Percentiles rank a stretch among this genome's conserved stretches.
Conservation (phyloP, 2,113 vertebrate genomes). For the Podarcis raffonei region DNA sequence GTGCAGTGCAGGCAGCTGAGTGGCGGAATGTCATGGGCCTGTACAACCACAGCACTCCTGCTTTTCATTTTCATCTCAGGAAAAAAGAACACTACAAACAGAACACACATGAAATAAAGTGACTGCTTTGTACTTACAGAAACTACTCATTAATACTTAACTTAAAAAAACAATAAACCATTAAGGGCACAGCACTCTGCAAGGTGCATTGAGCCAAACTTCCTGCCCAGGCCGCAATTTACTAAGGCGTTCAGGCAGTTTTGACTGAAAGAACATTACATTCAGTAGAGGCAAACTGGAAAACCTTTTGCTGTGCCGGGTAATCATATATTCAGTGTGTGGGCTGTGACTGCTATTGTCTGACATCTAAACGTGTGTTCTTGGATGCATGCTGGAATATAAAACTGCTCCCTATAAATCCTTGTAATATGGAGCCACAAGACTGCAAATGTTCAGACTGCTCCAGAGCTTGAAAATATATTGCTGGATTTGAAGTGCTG, state of each 20-base stretch:
- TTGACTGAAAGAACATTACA: constrained; percentile 10
- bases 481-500: background rate
- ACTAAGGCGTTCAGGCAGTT: background rate
- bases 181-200: background rate
- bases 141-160: constrained; percentile 19
- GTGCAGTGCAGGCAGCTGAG: background rate
- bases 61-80: constrained; percentile 20
- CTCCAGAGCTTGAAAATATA: background rate
- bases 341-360: background rate
- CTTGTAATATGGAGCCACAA: background rate
- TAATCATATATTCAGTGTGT: background rate
- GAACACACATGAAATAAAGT: background rate
- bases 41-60: background rate
- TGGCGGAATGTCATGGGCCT: background rate
- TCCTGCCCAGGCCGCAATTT: background rate
- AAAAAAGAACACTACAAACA: background rate
- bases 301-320: background rate
- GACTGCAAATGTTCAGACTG: background rate
- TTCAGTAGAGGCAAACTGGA: background rate
- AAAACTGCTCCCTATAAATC: constrained; percentile 1
- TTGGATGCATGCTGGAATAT: background rate
- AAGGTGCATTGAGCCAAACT: fast-evolving
- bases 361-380: background rate
- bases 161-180: too few relatives aligned
- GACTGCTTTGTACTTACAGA: background rate